A percentile compares a stretch with the other conserved stretches of the same genome.
Evolutionary conservation across 2,888 invertebrate species (phyloP).

Genomic region (Limnephilus auricula): DNA sequence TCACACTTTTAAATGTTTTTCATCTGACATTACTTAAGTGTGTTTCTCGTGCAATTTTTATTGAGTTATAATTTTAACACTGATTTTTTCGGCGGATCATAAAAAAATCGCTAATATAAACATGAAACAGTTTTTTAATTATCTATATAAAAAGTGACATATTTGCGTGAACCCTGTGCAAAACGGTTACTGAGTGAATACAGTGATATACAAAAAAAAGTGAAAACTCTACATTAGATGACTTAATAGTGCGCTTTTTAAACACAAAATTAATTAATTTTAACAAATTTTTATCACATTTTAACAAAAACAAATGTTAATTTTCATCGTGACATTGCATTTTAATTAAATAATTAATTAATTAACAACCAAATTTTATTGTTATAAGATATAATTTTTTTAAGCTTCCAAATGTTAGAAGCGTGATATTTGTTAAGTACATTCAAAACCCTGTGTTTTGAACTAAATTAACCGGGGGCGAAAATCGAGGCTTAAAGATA

Average conservation of each 20-base stretch:
- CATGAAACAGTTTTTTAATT: neutral
- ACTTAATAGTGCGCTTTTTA: neutral
- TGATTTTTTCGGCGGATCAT: neutral
- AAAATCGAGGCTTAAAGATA: conserved; percentile 56
- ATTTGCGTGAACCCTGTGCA: neutral
- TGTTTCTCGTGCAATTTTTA: neutral
- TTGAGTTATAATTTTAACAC: neutral
- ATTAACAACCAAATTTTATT: neutral
- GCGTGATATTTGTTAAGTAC: neutral
- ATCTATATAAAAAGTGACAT: neutral
- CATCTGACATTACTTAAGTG: neutral
- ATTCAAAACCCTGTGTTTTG: neutral
- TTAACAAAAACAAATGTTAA: neutral
- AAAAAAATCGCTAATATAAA: neutral
- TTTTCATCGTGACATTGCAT: neutral
- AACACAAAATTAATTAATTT: neutral
- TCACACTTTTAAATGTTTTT: neutral
- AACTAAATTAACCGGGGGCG: neutral
- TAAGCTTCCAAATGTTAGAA: neutral
- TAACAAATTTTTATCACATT: neutral
- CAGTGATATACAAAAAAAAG: neutral
- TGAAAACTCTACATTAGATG: neutral
- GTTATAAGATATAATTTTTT: neutral
- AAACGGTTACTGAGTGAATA: neutral
- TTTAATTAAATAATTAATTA: neutral